These are phyloP conservation scores for Rutilus rutilus DNA, from an alignment of 2,113 vertebrate genomes.

Conservation along the genomic window DNA sequence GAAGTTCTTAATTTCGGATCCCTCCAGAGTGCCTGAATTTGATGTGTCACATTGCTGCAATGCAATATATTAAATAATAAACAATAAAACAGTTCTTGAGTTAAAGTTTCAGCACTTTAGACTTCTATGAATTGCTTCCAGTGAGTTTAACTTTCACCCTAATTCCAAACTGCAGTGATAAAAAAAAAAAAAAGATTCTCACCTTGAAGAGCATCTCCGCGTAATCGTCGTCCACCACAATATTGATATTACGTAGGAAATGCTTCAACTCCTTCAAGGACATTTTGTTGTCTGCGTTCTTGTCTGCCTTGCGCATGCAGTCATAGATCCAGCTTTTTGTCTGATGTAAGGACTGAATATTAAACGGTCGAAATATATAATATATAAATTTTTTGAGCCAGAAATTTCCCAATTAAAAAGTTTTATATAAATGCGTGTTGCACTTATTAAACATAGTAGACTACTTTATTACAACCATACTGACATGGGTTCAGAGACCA, in stretches of 20 bases:
- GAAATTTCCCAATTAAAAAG: neutral
- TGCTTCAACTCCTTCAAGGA: constrained; percentile 90
- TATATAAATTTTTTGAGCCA: neutral
- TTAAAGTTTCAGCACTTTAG: too few species aligned
- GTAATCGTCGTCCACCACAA: constrained; percentile 85
- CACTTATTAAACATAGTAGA: neutral
- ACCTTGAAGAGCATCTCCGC: constrained; percentile 87
- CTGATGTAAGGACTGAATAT: constrained; percentile 77
- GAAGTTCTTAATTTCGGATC: constrained; percentile 89
- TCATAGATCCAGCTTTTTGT: constrained; percentile 88
- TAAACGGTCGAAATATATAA: constrained; percentile 23
- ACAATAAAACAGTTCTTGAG: neutral
- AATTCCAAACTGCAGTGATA: neutral
- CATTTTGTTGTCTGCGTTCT: constrained; percentile 95
- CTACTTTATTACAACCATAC: too few species aligned
- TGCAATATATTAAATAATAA: constrained; percentile 59
- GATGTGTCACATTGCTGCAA: constrained; percentile 89
- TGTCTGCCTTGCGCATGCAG: constrained; percentile 93
- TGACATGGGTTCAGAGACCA: neutral
- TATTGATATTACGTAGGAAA: constrained; percentile 90
- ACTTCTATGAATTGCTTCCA: neutral
- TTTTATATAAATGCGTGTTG: neutral
- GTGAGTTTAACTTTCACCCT: neutral
- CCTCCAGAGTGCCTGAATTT: constrained; percentile 86
- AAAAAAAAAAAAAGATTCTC: constrained; percentile 24